These are phyloP conservation scores for Drosophila sp. DNA, from an alignment of 1,140 invertebrate species.

Conservation along the genomic window DNA sequence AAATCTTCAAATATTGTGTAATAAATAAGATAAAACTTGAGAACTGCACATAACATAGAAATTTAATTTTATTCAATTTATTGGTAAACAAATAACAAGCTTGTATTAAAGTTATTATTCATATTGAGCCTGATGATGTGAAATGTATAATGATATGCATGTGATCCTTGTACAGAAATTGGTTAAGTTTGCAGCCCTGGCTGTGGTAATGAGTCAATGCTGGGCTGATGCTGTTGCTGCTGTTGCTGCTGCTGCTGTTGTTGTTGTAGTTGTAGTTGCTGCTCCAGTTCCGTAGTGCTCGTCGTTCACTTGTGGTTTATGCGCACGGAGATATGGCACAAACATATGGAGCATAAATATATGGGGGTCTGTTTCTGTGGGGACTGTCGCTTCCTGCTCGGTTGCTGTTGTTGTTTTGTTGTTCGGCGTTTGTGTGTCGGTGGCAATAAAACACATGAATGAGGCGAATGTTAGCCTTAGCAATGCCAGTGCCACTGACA, in stretches of 20 bases:
- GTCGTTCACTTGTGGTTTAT: slow-evolving; percentile 79
- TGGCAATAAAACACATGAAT: slow-evolving; percentile 78
- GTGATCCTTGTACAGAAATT: background rate
- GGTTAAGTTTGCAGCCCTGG: slow-evolving; percentile 12
- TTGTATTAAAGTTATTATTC: too few relatives aligned
- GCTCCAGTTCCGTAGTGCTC: slow-evolving; percentile 64
- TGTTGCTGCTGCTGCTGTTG: slow-evolving; percentile 35
- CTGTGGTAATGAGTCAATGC: slow-evolving; percentile 56
- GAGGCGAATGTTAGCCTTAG: slow-evolving; percentile 66
- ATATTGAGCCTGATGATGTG: too few relatives aligned
- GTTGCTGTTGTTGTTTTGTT: slow-evolving; percentile 51
- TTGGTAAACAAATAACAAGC: too few relatives aligned
- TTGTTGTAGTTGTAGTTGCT: slow-evolving; percentile 49
- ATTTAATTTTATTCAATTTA: too few relatives aligned
- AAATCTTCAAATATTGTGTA: too few relatives aligned
- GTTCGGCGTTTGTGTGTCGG: slow-evolving; percentile 38
- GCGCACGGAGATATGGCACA: slow-evolving; percentile 72
- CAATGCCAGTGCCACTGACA: slow-evolving; percentile 60
- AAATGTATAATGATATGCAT: background rate
- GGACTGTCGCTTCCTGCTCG: slow-evolving; percentile 61
- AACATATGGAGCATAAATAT: slow-evolving; percentile 81
- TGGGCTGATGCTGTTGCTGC: slow-evolving; percentile 20
- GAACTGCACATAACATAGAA: too few relatives aligned
- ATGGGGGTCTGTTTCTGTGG: slow-evolving; percentile 32
- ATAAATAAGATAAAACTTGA: too few relatives aligned